These are phyloP conservation scores for Penaeus chinensis DNA, from an alignment of 1,140 invertebrate genomes.

Conservation along the genomic window DNA sequence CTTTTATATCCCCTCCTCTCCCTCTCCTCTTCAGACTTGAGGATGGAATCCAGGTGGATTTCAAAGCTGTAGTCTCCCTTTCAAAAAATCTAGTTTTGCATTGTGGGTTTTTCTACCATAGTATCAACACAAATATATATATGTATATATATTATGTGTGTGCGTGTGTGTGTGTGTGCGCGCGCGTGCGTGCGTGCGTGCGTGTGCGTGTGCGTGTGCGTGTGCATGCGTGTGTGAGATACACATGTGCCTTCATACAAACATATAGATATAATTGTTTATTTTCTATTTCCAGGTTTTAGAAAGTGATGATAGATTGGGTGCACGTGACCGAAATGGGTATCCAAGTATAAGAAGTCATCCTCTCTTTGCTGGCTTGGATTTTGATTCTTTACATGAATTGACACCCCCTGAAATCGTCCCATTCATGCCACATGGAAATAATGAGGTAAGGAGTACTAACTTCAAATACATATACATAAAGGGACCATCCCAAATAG, in stretches of 20 bases:
- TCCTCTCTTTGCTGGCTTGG: slow-evolving; percentile 84
- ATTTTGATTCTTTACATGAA: slow-evolving; percentile 84
- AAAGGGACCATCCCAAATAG: too few species aligned
- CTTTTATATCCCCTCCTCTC: too few species aligned
- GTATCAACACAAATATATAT: too few species aligned
- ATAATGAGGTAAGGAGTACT: slow-evolving; percentile 34
- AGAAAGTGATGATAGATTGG: slow-evolving; percentile 83
- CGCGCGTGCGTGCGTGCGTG: too few species aligned
- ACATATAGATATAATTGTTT: background rate
- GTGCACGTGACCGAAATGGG: slow-evolving; percentile 78
- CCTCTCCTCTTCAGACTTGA: too few species aligned
- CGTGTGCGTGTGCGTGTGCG: too few species aligned
- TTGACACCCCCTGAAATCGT: slow-evolving; percentile 83
- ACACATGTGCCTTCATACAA: background rate
- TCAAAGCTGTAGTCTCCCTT: too few species aligned
- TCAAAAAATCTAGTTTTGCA: too few species aligned
- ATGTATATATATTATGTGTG: too few species aligned
- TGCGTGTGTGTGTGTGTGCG: too few species aligned
- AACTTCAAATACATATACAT: background rate
- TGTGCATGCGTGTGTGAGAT: background rate
- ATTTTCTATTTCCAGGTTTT: slow-evolving; percentile 71
- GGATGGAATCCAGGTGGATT: too few species aligned
- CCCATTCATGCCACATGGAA: slow-evolving; percentile 84
- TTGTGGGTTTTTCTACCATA: too few species aligned
- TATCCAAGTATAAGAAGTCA: slow-evolving; percentile 88